phyloP scores from a whole-genome alignment of 1,140 invertebrate species.

The Drosophila arawakana region DNA sequence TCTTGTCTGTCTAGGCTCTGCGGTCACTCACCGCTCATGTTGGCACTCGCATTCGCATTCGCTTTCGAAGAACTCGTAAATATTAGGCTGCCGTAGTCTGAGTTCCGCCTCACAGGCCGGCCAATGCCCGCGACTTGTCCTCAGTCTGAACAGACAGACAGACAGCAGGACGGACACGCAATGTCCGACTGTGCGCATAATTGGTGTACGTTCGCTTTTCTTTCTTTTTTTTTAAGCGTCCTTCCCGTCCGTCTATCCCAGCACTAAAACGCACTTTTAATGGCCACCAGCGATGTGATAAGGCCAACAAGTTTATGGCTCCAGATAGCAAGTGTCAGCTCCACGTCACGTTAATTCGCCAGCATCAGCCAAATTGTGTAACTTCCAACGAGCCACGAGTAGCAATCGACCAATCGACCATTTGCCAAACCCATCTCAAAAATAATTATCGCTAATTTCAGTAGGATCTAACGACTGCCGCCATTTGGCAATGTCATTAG shows the following conservation, averaged over 20 bases:
- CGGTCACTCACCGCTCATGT: not conserved
- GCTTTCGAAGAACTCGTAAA: constrained; percentile 63
- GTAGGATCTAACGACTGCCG: constrained; percentile 11
- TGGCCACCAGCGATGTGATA: constrained; percentile 59
- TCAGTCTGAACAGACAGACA: constrained; percentile 1
- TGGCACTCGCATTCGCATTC: constrained; percentile 23
- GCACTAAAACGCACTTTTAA: constrained; percentile 77
- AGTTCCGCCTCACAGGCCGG: constrained; percentile 44
- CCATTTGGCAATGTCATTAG: constrained; percentile 19
- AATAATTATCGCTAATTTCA: constrained; percentile 1
- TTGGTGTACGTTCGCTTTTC: constrained; percentile 55
- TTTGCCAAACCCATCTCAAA: constrained; percentile 1
- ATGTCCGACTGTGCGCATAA: constrained; percentile 75
- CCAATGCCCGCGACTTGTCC: constrained; percentile 19
- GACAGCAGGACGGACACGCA: constrained; percentile 22
- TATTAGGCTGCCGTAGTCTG: constrained; percentile 32
- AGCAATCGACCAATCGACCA: not conserved
- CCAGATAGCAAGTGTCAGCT: constrained; percentile 76
- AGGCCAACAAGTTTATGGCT: constrained; percentile 74
- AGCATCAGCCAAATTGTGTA: constrained; percentile 24
- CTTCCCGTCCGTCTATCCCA: constrained; percentile 21
- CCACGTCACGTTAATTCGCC: constrained; percentile 62
- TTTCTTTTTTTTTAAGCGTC: constrained; percentile 1
- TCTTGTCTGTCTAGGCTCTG: not conserved
- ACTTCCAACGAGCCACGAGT: not conserved